Evolutionary conservation across 2,113 vertebrate genomes (phyloP), one percentile per base, ranked within the genome.

Genomic region (Tympanuchus pallidicinctus): DNA sequence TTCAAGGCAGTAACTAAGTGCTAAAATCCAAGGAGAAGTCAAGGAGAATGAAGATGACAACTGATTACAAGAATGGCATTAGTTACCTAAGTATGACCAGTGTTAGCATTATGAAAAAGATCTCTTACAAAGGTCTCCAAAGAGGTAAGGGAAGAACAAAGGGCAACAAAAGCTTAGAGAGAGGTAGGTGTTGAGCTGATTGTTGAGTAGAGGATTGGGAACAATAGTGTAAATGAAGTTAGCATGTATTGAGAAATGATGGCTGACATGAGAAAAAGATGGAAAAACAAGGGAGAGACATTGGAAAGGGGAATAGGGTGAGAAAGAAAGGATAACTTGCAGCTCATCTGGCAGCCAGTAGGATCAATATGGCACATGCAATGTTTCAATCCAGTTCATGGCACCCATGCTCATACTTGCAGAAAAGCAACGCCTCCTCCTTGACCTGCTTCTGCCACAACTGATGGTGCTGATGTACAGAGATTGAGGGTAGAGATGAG

Each of bases 401-500:
- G 12, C 19, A 57, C 22, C 25, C 27, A 8, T 42, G 32, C 18
- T 64, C 13, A 11, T 77, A 13, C 17, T 86, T 34, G 36, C 34
- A 88, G 19, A 60, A 50, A 73, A 90, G 11, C 13, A 75, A 4
- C 32, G 18, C 4, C 72, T 89, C 19, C 22, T 86, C 32, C 64
- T 67, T 32, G 70, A 42, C 27, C 28, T 70, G 21, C 19, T 60
- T 38, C 38, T 81, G 30, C 40, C 56, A 77, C 60, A 91, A 70
- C 7, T 43, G 32, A 15, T 70, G 60, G 74, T 57, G 24, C 28
- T 50, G 25, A 50, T 13, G 3, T 11, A 67, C 69, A 74, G 13
- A 8, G 9, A 63, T 12, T 1, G 1, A 24, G 54, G 36, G 21
- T 54, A 36, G 24, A 25, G 5, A 59, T 0, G 3, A 1, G 34